phyloP scores from a whole-genome alignment of 1,140 invertebrate genomes.

The Anthonomus grandis region DNA sequence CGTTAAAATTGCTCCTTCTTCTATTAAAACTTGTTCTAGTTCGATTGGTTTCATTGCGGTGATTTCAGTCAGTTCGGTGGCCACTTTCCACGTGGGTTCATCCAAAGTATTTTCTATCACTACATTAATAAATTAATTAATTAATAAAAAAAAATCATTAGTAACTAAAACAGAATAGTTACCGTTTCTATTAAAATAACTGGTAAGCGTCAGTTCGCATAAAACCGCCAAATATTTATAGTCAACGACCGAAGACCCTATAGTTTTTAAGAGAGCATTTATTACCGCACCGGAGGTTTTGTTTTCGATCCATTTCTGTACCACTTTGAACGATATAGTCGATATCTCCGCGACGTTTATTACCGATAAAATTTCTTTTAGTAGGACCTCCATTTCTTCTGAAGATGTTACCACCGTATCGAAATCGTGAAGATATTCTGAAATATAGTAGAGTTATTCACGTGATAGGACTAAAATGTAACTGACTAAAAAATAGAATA shows the following conservation, averaged over 20 bases:
- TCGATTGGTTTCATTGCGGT: slow-evolving; percentile 33
- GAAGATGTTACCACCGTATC: slow-evolving; percentile 34
- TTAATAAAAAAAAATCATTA: not conserved
- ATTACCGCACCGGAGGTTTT: slow-evolving; percentile 36
- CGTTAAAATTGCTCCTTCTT: slow-evolving; percentile 39
- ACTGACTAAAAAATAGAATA: not conserved
- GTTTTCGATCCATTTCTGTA: slow-evolving; percentile 39
- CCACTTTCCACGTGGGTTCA: slow-evolving; percentile 37
- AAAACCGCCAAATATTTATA: slow-evolving; percentile 33
- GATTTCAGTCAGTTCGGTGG: slow-evolving; percentile 31
- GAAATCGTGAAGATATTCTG: slow-evolving; percentile 38
- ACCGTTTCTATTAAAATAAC: slow-evolving; percentile 44
- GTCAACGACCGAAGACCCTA: slow-evolving; percentile 35
- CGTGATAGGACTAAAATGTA: not conserved
- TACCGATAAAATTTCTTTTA: slow-evolving; percentile 36
- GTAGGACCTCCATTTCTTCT: slow-evolving; percentile 37
- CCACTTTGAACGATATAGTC: slow-evolving; percentile 29
- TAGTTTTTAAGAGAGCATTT: slow-evolving; percentile 33
- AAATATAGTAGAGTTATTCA: slow-evolving; percentile 6
- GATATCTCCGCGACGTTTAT: slow-evolving; percentile 38
- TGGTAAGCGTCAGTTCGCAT: slow-evolving; percentile 36
- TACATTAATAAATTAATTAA: not conserved
- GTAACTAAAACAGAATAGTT: slow-evolving; percentile 14
- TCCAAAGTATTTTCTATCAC: slow-evolving; percentile 12
- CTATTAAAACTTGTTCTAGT: slow-evolving; percentile 36